These are phyloP conservation scores for Ephestia elutella DNA, from an alignment of 1,140 invertebrate species.

Conservation along the genomic window DNA sequence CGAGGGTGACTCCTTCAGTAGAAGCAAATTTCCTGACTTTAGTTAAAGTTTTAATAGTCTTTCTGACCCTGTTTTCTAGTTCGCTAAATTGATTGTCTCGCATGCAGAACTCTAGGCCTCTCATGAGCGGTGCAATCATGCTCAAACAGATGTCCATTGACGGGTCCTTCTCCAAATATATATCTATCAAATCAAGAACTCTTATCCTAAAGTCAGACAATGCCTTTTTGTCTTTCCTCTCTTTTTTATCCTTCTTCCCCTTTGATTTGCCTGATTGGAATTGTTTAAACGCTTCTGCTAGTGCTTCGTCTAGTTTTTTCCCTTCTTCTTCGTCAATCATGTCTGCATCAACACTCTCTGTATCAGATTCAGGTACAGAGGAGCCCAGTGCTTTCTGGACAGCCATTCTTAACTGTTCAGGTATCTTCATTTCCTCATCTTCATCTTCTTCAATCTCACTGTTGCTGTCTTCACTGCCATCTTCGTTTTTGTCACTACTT, in stretches of 20 bases:
- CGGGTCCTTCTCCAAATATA: constrained; percentile 80
- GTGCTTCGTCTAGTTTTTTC: constrained; percentile 79
- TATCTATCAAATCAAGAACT: constrained; percentile 81
- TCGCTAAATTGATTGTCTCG: constrained; percentile 80
- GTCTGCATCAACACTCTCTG: constrained; percentile 84
- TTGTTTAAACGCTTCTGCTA: constrained; percentile 82
- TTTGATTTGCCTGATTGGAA: constrained; percentile 75
- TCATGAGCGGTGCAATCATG: constrained; percentile 79
- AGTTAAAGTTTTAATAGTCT: constrained; percentile 77
- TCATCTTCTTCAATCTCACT: constrained; percentile 69
- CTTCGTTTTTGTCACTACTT: constrained; percentile 46
- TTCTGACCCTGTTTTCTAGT: constrained; percentile 77
- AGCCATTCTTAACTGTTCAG: constrained; percentile 79
- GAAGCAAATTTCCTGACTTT: constrained; percentile 77
- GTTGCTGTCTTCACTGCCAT: constrained; percentile 47
- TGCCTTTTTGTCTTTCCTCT: constrained; percentile 78
- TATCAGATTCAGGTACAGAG: constrained; percentile 75
- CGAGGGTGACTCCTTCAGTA: constrained; percentile 74
- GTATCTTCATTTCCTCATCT: constrained; percentile 77
- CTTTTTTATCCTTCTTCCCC: constrained; percentile 76
- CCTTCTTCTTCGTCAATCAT: constrained; percentile 85
- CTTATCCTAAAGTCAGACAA: constrained; percentile 82
- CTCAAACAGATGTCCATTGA: constrained; percentile 79
- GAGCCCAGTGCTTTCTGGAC: constrained; percentile 78
- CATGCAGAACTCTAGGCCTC: constrained; percentile 79